Conservation (phyloP, 1,140 invertebrate species). For the Melanaphis sacchari region DNA sequence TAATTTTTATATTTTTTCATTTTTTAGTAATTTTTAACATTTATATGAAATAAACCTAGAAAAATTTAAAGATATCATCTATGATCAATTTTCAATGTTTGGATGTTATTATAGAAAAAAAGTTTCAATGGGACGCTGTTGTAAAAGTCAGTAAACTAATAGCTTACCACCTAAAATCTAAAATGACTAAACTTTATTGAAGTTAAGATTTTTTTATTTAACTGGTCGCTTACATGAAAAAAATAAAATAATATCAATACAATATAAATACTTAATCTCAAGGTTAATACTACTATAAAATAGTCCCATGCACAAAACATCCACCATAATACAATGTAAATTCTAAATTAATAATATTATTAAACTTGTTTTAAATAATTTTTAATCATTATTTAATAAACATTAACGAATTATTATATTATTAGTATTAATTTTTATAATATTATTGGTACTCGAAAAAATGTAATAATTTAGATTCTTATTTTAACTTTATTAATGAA, state of each 20-base stretch:
- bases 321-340: no score
- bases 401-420: no score
- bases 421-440: no score
- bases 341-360: no score
- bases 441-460: no score
- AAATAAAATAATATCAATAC: not conserved
- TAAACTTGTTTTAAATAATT: no score
- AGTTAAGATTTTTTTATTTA: no score
- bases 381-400: no score
- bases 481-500: no score
- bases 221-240: not conserved
- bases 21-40: not conserved
- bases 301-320: no score
- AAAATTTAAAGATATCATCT: not conserved
- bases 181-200: not conserved
- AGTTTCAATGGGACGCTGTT: not conserved
- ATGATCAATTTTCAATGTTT: not conserved
- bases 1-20: not conserved
- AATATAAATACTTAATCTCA: not conserved
- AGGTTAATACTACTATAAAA: not conserved
- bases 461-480: no score
- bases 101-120: not conserved
- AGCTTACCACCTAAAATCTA: not conserved
- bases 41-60: not conserved
- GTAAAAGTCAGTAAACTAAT: not conserved